Conservation (phyloP, 1,140 invertebrate genomes). For the Dermatophagoides farinae region DNA sequence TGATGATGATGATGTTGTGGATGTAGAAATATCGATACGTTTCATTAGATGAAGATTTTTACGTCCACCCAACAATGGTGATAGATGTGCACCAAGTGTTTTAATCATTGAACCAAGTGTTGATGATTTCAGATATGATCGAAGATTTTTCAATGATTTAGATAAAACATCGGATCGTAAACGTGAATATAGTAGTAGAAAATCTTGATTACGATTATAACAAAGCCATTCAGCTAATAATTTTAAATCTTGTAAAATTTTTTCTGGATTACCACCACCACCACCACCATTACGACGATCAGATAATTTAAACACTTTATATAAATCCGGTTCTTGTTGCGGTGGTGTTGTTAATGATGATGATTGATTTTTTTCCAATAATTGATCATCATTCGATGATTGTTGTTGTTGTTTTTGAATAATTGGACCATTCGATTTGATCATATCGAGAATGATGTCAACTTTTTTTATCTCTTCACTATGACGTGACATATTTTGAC, state of each 20-base stretch:
- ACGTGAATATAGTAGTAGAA: slow-evolving; percentile 53
- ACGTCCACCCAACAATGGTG: slow-evolving; percentile 5
- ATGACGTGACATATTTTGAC: slow-evolving; percentile 58
- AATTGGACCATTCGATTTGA: slow-evolving; percentile 6
- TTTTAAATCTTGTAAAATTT: slow-evolving; percentile 35
- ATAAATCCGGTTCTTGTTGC: no score
- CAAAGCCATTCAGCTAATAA: slow-evolving; percentile 63
- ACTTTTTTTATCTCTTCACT: slow-evolving; percentile 66
- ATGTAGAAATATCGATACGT: neutral
- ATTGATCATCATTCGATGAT: neutral
- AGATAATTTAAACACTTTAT: no score
- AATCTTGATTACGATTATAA: slow-evolving; percentile 51
- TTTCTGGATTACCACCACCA: slow-evolving; percentile 29
- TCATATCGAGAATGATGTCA: slow-evolving; percentile 48
- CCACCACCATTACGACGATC: no score
- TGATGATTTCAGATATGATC: slow-evolving; percentile 48
- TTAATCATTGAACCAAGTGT: slow-evolving; percentile 20
- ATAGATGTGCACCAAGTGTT: neutral
- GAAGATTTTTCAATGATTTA: slow-evolving; percentile 41
- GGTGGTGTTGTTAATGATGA: no score
- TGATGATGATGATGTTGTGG: neutral
- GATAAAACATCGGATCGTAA: slow-evolving; percentile 52
- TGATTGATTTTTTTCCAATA: neutral
- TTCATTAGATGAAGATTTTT: neutral
- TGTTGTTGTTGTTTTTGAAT: neutral